Percentiles rank a stretch among this genome's conserved stretches.
phyloP scores from a whole-genome alignment of 1,140 invertebrate genomes.

The Drosophila lacertosa region DNA sequence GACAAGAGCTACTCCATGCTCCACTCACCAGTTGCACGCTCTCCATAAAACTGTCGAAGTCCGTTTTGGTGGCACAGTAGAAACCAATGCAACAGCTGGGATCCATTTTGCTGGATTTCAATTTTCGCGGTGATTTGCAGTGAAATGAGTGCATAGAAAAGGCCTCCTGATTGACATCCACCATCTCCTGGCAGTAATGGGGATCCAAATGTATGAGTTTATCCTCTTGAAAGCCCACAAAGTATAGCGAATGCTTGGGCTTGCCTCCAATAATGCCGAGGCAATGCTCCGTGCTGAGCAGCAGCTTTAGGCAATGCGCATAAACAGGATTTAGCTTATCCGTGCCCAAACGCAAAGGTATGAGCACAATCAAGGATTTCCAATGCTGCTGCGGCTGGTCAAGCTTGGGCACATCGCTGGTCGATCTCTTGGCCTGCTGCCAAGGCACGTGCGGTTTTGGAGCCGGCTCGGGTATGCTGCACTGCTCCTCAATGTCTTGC shows the following conservation, averaged over 20 bases:
- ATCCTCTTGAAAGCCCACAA: slow-evolving; percentile 96
- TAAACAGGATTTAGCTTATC: slow-evolving; percentile 94
- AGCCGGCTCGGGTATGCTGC: slow-evolving; percentile 85
- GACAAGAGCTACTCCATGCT: neutral
- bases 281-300: slow-evolving; percentile 92
- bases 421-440: slow-evolving; percentile 61
- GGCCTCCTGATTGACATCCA: slow-evolving; percentile 90
- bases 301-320: slow-evolving; percentile 90
- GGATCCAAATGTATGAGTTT: slow-evolving; percentile 96
- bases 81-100: slow-evolving; percentile 97
- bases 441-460: slow-evolving; percentile 83
- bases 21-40: slow-evolving; percentile 86
- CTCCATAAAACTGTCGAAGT: slow-evolving; percentile 91
- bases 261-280: slow-evolving; percentile 96
- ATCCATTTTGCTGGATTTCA: slow-evolving; percentile 95
- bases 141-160: slow-evolving; percentile 92
- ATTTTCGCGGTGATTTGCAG: slow-evolving; percentile 93
- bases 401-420: slow-evolving; percentile 14
- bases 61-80: slow-evolving; percentile 90
- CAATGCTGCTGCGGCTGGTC: slow-evolving; percentile 85
- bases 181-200: slow-evolving; percentile 95
- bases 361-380: slow-evolving; percentile 92
- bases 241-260: slow-evolving; percentile 96
- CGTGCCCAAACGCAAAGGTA: slow-evolving; percentile 93
- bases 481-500: slow-evolving; percentile 88